Evolutionary conservation across 2,113 vertebrate species (phyloP).

Genomic region (Clinocottus analis): DNA sequence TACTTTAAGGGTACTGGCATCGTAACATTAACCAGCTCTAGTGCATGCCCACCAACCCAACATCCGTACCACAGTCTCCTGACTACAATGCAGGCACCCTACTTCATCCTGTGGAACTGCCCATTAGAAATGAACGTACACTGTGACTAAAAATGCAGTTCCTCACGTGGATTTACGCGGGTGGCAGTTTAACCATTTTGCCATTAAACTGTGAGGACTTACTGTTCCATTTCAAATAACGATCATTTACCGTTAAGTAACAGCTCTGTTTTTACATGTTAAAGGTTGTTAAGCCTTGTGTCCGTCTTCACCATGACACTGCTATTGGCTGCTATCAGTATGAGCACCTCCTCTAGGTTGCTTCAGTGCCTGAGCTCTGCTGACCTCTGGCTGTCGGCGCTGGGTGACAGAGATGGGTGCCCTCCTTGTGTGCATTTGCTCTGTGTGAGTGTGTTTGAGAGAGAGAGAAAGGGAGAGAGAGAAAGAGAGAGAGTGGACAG

Average conservation of each 20-base stretch:
- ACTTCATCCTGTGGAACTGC: not conserved
- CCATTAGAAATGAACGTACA: too few species aligned
- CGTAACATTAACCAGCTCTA: too few species aligned
- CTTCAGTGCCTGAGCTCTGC: conserved; percentile 65
- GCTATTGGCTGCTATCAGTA: conserved; percentile 29
- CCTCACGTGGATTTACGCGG: not conserved
- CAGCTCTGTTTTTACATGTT: conserved; percentile 1
- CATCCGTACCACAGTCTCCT: not conserved
- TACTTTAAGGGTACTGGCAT: not conserved
- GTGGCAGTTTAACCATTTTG: conserved; percentile 4
- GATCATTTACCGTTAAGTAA: not conserved
- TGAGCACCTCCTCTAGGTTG: conserved; percentile 48
- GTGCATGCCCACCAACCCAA: not conserved
- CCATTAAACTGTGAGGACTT: not conserved
- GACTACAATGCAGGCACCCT: not conserved
- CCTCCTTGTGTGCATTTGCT: conserved; percentile 15
- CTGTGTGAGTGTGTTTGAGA: conserved; percentile 21
- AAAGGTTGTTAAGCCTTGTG: not conserved
- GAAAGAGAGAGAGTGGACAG: conserved; percentile 44
- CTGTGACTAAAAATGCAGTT: not conserved
- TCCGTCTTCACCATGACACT: conserved; percentile 9
- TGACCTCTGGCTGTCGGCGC: conserved; percentile 77
- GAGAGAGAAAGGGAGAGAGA: not conserved
- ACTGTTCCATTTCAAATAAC: not conserved
- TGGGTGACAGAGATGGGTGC: conserved; percentile 73